Percentiles rank a stretch among this genome's conserved stretches.
These are phyloP conservation scores for Sympetrum striolatum DNA, from an alignment of 2,888 invertebrate genomes.

Conservation along the genomic window DNA sequence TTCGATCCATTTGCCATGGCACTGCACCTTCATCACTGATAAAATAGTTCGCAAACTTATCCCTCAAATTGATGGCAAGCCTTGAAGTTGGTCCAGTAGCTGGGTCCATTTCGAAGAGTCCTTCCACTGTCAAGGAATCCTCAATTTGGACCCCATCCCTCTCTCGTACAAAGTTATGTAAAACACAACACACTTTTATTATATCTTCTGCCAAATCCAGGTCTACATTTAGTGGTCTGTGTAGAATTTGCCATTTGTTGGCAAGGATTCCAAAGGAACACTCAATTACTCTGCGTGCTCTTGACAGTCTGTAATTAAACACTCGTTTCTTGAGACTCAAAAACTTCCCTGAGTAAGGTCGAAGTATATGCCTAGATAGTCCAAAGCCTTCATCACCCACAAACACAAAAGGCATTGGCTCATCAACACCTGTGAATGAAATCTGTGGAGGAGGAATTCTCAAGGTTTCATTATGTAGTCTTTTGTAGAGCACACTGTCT, in stretches of 20 bases:
- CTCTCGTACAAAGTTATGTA: constrained; percentile 41
- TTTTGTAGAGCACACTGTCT: constrained; percentile 15
- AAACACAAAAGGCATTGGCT: too few relatives aligned
- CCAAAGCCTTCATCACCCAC: constrained; percentile 53
- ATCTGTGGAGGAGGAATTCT: too few relatives aligned
- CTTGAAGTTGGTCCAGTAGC: too few relatives aligned
- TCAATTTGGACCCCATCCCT: constrained; percentile 42
- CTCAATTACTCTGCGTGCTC: too few relatives aligned
- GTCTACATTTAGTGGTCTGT: neutral
- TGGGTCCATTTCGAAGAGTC: neutral
- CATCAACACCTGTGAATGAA: too few relatives aligned
- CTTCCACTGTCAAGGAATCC: neutral
- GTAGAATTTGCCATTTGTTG: constrained; percentile 52
- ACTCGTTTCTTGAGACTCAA: constrained; percentile 49
- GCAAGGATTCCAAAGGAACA: constrained; percentile 51
- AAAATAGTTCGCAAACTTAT: too few relatives aligned
- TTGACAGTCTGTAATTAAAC: constrained; percentile 47
- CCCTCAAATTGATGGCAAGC: too few relatives aligned
- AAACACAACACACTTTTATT: constrained; percentile 38
- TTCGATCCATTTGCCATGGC: too few relatives aligned
- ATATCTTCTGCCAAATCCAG: constrained; percentile 16
- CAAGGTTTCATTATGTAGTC: too few relatives aligned
- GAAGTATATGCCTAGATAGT: constrained; percentile 50
- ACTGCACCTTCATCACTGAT: too few relatives aligned
- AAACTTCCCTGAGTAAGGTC: constrained; percentile 51